A percentile compares a stretch with the other conserved stretches of the same genome.
These are phyloP conservation scores for Sesamia nonagrioides DNA, from an alignment of 1,140 invertebrate species.

Conservation along the genomic window DNA sequence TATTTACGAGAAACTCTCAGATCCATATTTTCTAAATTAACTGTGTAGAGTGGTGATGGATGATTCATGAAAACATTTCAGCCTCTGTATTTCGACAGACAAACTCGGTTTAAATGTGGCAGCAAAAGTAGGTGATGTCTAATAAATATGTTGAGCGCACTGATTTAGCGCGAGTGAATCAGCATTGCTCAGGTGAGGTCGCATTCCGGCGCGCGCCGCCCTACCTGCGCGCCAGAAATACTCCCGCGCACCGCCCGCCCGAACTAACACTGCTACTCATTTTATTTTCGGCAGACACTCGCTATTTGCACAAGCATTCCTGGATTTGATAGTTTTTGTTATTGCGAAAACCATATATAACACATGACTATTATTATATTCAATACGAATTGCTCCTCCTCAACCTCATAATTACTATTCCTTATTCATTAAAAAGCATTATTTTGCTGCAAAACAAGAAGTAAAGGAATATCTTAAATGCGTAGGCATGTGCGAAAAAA, in stretches of 20 bases:
- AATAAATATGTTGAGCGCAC: constrained; percentile 79
- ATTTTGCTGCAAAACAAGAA: neutral
- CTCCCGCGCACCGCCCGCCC: constrained; percentile 71
- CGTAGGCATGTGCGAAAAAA: no score
- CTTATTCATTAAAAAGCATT: neutral
- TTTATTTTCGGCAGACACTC: constrained; percentile 70
- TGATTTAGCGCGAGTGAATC: constrained; percentile 84
- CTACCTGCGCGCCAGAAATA: constrained; percentile 86
- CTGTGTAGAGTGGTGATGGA: neutral
- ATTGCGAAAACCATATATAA: constrained; percentile 26
- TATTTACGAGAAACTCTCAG: neutral
- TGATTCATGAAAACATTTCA: neutral
- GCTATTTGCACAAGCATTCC: constrained; percentile 55
- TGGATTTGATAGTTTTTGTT: constrained; percentile 58
- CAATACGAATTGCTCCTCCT: neutral
- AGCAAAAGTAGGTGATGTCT: constrained; percentile 64
- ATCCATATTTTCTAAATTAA: neutral
- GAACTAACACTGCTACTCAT: constrained; percentile 59
- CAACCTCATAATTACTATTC: neutral
- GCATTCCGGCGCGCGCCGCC: constrained; percentile 79
- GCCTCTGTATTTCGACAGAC: constrained; percentile 36
- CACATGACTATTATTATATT: neutral
- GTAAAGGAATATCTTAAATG: no score
- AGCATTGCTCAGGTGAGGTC: constrained; percentile 84
- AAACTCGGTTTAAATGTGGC: constrained; percentile 56